These are phyloP conservation scores for Gadopsis bispinosus DNA, from an alignment of 2,797 vertebrate genomes.

Conservation along the genomic window DNA sequence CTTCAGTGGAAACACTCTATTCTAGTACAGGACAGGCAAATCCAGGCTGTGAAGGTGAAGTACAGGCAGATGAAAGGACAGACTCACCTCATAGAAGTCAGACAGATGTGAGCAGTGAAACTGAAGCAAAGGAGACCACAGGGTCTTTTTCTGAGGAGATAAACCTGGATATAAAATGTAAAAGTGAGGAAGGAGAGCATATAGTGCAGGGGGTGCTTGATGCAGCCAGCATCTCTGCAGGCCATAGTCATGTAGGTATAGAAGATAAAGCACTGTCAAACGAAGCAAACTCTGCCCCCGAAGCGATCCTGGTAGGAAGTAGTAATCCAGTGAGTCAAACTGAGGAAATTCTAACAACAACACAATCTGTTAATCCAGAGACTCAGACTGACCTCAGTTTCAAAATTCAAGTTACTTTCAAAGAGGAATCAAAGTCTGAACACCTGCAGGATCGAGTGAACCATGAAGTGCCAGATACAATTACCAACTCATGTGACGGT, in stretches of 20 bases:
- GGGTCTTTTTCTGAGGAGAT: conserved; percentile 39
- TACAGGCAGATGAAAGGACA: conserved; percentile 18
- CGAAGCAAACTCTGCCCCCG: conserved; percentile 21
- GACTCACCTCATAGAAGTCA: conserved; percentile 9
- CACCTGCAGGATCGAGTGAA: conserved; percentile 20
- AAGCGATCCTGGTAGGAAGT: conserved; percentile 32
- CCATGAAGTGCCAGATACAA: conserved; percentile 29
- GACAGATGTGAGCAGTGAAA: conserved; percentile 17
- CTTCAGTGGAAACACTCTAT: conserved; percentile 37
- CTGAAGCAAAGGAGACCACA: conserved; percentile 22
- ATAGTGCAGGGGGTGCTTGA: conserved; percentile 24
- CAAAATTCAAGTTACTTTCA: conserved; percentile 61
- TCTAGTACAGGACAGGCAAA: conserved; percentile 24
- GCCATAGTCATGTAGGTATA: conserved; percentile 6
- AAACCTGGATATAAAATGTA: conserved; percentile 39
- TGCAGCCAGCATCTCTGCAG: conserved; percentile 18
- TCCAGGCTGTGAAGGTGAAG: conserved; percentile 24
- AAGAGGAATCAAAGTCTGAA: conserved; percentile 52
- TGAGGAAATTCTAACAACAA: conserved; percentile 18
- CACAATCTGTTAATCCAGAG: conserved; percentile 30
- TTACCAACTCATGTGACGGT: conserved; percentile 38
- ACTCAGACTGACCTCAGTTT: conserved; percentile 61
- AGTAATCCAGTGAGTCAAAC: conserved; percentile 29
- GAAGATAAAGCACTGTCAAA: conserved; percentile 10
- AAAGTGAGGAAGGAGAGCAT: conserved; percentile 19